Percentiles rank a stretch among this genome's conserved stretches.
Evolutionary conservation across 2,888 invertebrate genomes (phyloP).

Genomic region (Phlogophora meticulosa): DNA sequence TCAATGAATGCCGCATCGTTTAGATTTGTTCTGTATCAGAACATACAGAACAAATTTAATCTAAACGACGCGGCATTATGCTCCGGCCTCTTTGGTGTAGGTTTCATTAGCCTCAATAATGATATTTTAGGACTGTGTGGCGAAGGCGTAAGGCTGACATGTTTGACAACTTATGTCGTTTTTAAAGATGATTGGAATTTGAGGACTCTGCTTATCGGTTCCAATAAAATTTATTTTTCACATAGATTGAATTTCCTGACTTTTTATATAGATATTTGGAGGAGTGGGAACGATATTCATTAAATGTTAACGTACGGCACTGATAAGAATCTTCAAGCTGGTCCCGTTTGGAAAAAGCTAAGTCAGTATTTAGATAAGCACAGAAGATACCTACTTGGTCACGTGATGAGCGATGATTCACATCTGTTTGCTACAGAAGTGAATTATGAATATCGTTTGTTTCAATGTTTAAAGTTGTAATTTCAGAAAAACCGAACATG

Average conservation of each 20-base stretch:
- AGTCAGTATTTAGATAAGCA: slow-evolving; percentile 20
- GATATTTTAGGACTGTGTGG: too few relatives aligned
- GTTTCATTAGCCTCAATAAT: too few relatives aligned
- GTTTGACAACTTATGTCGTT: slow-evolving; percentile 15
- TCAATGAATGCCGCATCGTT: too few relatives aligned
- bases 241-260: not conserved
- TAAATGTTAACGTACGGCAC: slow-evolving; percentile 37
- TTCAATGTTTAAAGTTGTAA: not conserved
- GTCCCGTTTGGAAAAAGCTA: not conserved
- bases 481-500: slow-evolving; percentile 19
- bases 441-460: not conserved
- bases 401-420: too few relatives aligned
- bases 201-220: slow-evolving; percentile 8
- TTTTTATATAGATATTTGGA: slow-evolving; percentile 1
- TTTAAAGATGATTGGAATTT: not conserved
- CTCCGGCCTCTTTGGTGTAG: too few relatives aligned
- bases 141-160: not conserved
- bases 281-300: not conserved
- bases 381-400: not conserved
- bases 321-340: slow-evolving; percentile 10
- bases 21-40: too few relatives aligned
- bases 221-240: not conserved
- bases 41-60: too few relatives aligned
- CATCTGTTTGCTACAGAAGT: not conserved
- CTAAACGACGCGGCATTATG: too few relatives aligned